Percentiles rank a stretch among this genome's conserved stretches.
These are phyloP conservation scores for Spodoptera frugiperda DNA, from an alignment of 1,140 invertebrate genomes.

Conservation along the genomic window DNA sequence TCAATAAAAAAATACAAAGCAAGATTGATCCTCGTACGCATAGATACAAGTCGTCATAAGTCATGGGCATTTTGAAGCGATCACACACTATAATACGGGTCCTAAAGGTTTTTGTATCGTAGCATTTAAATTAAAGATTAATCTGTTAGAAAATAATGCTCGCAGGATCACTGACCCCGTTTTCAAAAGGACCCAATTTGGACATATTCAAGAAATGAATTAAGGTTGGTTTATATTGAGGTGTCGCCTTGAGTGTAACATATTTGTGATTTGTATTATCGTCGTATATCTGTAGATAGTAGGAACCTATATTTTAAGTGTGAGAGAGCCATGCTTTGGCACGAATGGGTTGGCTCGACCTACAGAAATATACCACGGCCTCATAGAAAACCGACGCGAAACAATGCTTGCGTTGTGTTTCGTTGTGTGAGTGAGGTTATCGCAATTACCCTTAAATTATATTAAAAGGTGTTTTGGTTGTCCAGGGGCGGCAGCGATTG, in stretches of 20 bases:
- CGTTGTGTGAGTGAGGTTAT: no score
- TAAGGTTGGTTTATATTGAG: constrained; percentile 8
- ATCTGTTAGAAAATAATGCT: constrained; percentile 58
- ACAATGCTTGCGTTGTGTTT: no score
- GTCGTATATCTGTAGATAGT: no score
- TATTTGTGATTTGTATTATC: background rate
- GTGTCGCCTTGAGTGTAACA: background rate
- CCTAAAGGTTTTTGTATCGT: constrained; percentile 54
- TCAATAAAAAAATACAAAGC: background rate
- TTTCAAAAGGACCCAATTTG: constrained; percentile 71
- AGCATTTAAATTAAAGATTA: constrained; percentile 68
- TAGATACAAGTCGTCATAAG: constrained; percentile 10
- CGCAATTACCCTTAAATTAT: no score
- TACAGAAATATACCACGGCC: no score
- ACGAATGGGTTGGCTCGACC: no score
- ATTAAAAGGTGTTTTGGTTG: no score
- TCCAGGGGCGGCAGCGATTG: no score
- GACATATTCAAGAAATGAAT: constrained; percentile 61
- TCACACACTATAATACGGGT: constrained; percentile 39
- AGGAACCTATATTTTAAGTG: no score
- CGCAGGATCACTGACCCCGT: constrained; percentile 61
- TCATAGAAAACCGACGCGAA: no score
- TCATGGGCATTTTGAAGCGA: constrained; percentile 13
- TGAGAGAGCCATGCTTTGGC: no score
- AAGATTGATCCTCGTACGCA: constrained; percentile 8